A percentile compares a stretch with the other conserved stretches of the same genome.
Evolutionary conservation across 1,140 invertebrate genomes (phyloP).

Genomic region (Anastatus disparis): DNA sequence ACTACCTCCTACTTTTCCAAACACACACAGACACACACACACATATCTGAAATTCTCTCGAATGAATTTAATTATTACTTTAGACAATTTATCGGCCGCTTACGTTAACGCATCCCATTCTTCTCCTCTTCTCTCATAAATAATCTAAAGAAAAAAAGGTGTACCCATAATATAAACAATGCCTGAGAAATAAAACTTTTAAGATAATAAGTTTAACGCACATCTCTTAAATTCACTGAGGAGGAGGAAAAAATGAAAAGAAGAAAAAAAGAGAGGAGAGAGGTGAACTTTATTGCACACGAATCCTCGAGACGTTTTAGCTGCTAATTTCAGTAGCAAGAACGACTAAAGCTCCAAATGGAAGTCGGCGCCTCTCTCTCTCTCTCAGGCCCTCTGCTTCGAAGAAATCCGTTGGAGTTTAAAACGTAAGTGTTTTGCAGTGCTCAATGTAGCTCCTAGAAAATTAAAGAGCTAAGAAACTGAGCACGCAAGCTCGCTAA

Average conservation of each 20-base stretch:
- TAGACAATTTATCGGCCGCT: neutral
- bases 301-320: neutral
- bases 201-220: neutral
- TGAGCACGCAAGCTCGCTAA: neutral
- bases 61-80: neutral
- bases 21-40: no score
- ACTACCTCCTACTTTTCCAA: neutral
- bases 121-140: neutral
- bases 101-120: neutral
- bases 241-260: neutral
- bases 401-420: neutral
- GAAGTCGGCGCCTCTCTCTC: no score
- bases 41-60: no score
- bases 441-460: neutral
- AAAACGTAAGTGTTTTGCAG: neutral
- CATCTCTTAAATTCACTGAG: neutral
- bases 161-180: constrained; percentile 1
- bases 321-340: constrained; percentile 2
- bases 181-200: neutral
- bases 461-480: neutral
- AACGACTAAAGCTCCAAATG: no score
- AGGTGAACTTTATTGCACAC: neutral
- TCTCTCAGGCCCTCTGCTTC: no score
- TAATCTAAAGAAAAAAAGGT: neutral
- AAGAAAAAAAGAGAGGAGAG: neutral